phyloP scores from a whole-genome alignment of 2,113 vertebrate species.

The Antennarius striatus region DNA sequence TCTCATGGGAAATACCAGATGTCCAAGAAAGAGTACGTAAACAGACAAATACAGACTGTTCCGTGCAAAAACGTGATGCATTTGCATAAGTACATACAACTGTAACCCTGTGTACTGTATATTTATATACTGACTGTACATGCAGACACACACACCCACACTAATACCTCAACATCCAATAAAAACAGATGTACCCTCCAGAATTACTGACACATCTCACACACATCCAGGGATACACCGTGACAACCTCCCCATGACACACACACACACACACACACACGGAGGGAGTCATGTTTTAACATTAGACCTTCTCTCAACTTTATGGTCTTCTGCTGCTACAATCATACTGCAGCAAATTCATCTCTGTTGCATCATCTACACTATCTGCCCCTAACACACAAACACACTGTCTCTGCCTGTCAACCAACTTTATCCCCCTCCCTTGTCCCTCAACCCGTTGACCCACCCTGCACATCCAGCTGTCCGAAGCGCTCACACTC shows the following conservation, averaged over 20 bases:
- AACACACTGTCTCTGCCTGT: conserved; percentile 11
- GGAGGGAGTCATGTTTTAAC: conserved; percentile 20
- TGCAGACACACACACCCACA: conserved; percentile 2
- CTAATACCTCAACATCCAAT: conserved; percentile 20
- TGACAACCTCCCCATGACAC: conserved; percentile 14
- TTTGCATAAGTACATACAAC: conserved; percentile 9
- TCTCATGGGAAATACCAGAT: conserved; percentile 51
- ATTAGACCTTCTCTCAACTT: conserved; percentile 39
- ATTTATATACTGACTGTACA: conserved; percentile 26
- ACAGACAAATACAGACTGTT: conserved; percentile 36
- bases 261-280: no score
- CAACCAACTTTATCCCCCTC: conserved; percentile 28
- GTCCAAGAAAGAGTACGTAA: conserved; percentile 54
- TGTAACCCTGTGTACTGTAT: conserved; percentile 22
- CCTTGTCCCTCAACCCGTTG: neutral
- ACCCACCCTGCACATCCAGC: conserved; percentile 47
- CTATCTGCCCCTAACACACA: neutral
- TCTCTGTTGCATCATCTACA: no score
- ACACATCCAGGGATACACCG: conserved; percentile 27
- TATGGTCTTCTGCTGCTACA: conserved; percentile 5
- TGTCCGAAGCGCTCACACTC: conserved; percentile 61
- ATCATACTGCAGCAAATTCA: neutral
- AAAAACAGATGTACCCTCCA: conserved; percentile 20
- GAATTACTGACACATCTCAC: neutral
- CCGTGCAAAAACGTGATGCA: conserved; percentile 11